phyloP scores from a whole-genome alignment of 2,797 vertebrate species.

The Sphenodon punctatus region DNA sequence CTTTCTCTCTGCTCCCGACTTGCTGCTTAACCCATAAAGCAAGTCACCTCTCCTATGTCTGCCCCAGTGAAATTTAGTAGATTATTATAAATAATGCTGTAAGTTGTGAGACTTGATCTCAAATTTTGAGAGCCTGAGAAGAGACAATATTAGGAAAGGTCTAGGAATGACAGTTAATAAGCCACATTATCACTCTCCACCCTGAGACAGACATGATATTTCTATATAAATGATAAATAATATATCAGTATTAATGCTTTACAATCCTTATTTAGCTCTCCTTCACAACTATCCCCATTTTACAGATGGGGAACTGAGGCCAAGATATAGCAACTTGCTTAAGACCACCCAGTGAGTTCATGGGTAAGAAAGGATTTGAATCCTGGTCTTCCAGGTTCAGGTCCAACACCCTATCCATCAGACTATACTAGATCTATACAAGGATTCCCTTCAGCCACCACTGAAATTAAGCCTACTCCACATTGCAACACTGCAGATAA shows the following conservation, averaged over 20 bases:
- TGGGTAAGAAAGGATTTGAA: no score
- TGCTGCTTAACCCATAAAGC: neutral
- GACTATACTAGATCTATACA: no score
- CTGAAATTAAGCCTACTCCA: neutral
- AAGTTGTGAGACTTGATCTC: neutral
- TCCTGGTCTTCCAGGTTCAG: no score
- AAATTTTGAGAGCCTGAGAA: constrained; percentile 1
- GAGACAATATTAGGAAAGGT: neutral
- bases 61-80: neutral
- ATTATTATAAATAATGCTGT: neutral
- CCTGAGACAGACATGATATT: neutral
- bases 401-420: no score
- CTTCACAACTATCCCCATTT: no score
- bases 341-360: no score
- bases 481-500: neutral
- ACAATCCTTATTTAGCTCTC: no score
- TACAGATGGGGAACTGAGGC: no score
- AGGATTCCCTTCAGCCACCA: fast-evolving
- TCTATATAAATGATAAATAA: no score
- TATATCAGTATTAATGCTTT: no score
- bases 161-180: neutral
- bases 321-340: no score
- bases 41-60: neutral
- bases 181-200: neutral
- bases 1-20: neutral